Evolutionary conservation across 2,113 vertebrate genomes (phyloP), one percentile per base, ranked within the genome.

Genomic region (Tylochromis polylepis): DNA sequence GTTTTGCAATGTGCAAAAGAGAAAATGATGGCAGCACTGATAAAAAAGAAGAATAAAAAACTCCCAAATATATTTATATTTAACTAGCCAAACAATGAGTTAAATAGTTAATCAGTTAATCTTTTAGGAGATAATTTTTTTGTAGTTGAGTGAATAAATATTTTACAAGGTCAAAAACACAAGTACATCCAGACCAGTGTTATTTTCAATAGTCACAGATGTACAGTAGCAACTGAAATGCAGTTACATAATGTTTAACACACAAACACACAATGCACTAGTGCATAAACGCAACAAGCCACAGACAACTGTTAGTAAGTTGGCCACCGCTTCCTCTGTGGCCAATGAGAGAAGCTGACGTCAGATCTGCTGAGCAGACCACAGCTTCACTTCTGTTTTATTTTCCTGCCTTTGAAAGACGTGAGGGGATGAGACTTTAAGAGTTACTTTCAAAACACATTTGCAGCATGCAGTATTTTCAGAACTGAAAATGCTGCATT

Each of bases 321-420:
- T 80, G 29, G 43, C 34, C 12, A 4, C 81, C 15, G 51, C 36
- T 88, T 93, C 83, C 84, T 88, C 75, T 89, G 60, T 22, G 49
- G 72, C 53, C 36, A 77, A 77, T 51, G 16, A 77, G 24, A 77
- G 70, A 85, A 20, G 70, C 2, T 77, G 59, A 87, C 29, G 12
- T 87, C 82, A 88, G 67, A 58, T 83, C 41, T 89, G 60, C 81
- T 65, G n/a, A 56, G 59, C 29, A 67, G 55, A 85, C 53, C 75
- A 81, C 79, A 87, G 58, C 67, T 86, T 85, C 81, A 43, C 80
- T 84, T 90, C 67, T 55, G 51, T 77, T 89, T 87, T 77, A n/a
- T 34, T 75, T 79, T 49, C 53, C 22, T 60, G 24, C n/a, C 9
- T 29, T 43, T 62, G 12, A 20, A 16, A 11, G 46, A 20, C 10